phyloP scores from a whole-genome alignment of 2,888 invertebrate species.

The Ennomos fuscantarius region DNA sequence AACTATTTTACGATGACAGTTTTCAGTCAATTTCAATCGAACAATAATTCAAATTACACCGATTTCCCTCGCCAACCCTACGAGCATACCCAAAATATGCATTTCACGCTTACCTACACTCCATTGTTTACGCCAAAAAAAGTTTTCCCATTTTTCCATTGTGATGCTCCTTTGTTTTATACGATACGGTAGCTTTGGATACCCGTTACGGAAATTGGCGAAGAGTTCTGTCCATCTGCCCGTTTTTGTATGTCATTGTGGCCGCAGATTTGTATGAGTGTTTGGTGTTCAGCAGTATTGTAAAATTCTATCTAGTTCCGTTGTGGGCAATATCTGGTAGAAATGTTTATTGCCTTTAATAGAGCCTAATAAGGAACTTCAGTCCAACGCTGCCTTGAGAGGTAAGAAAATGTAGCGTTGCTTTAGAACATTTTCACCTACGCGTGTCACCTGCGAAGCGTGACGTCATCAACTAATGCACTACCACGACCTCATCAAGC shows the following conservation, averaged over 20 bases:
- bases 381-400: too few relatives aligned
- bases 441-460: constrained; percentile 46
- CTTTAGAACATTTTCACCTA: constrained; percentile 8
- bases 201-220: constrained; percentile 60
- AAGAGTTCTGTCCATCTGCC: constrained; percentile 47
- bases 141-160: constrained; percentile 72
- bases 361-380: too few relatives aligned
- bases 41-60: too few relatives aligned
- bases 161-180: constrained; percentile 78
- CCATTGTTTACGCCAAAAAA: constrained; percentile 78
- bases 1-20: too few relatives aligned
- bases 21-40: too few relatives aligned
- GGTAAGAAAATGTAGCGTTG: too few relatives aligned
- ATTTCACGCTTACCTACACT: constrained; percentile 74
- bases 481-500: constrained; percentile 68
- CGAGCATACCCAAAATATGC: constrained; percentile 51
- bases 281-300: not conserved
- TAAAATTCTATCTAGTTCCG: not conserved
- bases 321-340: too few relatives aligned
- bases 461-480: constrained; percentile 81
- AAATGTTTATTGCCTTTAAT: too few relatives aligned
- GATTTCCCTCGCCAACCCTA: constrained; percentile 53
- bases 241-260: constrained; percentile 37
- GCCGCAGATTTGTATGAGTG: constrained; percentile 9
- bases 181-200: constrained; percentile 63